phyloP scores from a whole-genome alignment of 2,888 invertebrate genomes.

The Didymodactylos carnosus region DNA sequence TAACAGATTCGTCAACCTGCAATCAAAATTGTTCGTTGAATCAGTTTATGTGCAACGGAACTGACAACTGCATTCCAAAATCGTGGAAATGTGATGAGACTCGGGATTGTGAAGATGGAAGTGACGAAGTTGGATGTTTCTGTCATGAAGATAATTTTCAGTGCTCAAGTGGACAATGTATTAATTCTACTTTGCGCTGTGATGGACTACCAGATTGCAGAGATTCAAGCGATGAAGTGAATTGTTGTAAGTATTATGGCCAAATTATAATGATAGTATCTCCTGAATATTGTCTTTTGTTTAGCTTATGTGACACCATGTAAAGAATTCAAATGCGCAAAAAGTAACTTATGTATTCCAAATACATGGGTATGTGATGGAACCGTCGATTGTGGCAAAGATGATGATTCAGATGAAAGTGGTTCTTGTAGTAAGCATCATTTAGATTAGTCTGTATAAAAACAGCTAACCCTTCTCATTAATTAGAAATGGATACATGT shows the following conservation, averaged over 20 bases:
- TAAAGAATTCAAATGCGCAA: neutral
- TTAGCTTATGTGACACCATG: neutral
- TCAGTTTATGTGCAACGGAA: neutral
- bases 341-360: slow-evolving; percentile 5
- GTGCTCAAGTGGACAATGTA: slow-evolving; percentile 12
- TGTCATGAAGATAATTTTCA: slow-evolving; percentile 1
- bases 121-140: neutral
- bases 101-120: slow-evolving; percentile 1
- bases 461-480: no score
- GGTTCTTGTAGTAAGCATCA: neutral
- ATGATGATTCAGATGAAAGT: slow-evolving; percentile 10
- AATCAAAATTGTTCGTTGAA: neutral
- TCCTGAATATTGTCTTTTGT: neutral
- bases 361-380: slow-evolving; percentile 9
- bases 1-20: neutral
- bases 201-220: slow-evolving; percentile 11
- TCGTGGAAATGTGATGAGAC: slow-evolving; percentile 4
- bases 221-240: slow-evolving; percentile 5
- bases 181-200: neutral
- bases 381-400: neutral
- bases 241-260: neutral
- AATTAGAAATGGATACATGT: neutral
- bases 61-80: slow-evolving; percentile 1
- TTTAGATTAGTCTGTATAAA: no score
- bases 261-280: no score